Percentiles rank a stretch among this genome's conserved stretches.
phyloP scores from a whole-genome alignment of 1,140 invertebrate genomes.

The Propsilocerus akamusi region DNA sequence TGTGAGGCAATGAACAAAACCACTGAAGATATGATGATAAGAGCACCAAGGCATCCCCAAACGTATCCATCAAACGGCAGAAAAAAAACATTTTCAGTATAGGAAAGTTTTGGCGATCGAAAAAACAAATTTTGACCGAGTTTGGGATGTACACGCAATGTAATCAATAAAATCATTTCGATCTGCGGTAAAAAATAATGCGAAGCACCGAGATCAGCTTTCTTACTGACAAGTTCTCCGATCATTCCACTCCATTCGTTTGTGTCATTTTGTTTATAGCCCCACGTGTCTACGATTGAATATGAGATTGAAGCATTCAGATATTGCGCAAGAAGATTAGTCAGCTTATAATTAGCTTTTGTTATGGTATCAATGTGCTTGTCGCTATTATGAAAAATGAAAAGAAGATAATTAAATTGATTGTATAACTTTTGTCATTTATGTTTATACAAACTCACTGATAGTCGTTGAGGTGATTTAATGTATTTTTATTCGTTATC shows the following conservation, averaged over 20 bases:
- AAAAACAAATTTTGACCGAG: slow-evolving; percentile 41
- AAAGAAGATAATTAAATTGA: slow-evolving; percentile 1
- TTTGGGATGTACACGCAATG: slow-evolving; percentile 36
- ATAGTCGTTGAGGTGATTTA: slow-evolving; percentile 37
- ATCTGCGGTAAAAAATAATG: slow-evolving; percentile 35
- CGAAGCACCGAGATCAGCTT: slow-evolving; percentile 41
- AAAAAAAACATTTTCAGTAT: slow-evolving; percentile 39
- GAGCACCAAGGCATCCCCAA: slow-evolving; percentile 30
- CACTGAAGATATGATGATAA: slow-evolving; percentile 26
- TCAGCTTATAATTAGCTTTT: slow-evolving; percentile 39
- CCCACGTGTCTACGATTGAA: slow-evolving; percentile 32
- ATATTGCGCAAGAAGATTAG: slow-evolving; percentile 30
- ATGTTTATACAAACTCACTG: slow-evolving; percentile 15
- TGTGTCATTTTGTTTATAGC: slow-evolving; percentile 24
- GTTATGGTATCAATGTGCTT: slow-evolving; percentile 38
- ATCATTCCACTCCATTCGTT: slow-evolving; percentile 42
- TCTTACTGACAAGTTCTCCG: slow-evolving; percentile 31
- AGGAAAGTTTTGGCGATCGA: slow-evolving; percentile 42
- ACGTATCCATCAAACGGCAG: slow-evolving; percentile 36
- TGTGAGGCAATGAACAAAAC: slow-evolving; percentile 23
- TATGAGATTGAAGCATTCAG: slow-evolving; percentile 35
- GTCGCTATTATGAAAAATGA: slow-evolving; percentile 20
- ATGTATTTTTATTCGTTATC: slow-evolving; percentile 33
- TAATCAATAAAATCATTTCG: slow-evolving; percentile 36
- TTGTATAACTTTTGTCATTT: neutral